Evolutionary conservation across 2,797 vertebrate species (phyloP).

Genomic region (Aeoliscus strigatus): DNA sequence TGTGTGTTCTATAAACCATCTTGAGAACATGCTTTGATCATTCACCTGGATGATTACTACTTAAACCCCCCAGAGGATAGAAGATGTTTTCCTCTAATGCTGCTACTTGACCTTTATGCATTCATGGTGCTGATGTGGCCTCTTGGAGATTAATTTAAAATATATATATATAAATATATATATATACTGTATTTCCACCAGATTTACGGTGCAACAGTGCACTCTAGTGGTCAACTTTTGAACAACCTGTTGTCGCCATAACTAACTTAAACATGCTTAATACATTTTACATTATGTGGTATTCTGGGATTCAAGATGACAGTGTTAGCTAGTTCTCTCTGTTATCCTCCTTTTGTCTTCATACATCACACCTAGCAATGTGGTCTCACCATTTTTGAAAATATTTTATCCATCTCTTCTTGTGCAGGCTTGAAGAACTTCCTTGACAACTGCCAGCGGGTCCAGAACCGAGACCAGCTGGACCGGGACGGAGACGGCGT

Average conservation of each 20-base stretch:
- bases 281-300: neutral
- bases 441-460: slow-evolving; percentile 89
- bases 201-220: slow-evolving; percentile 58
- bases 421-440: slow-evolving; percentile 92
- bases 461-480: slow-evolving; percentile 84
- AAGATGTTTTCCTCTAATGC: slow-evolving; percentile 40
- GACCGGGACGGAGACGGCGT: slow-evolving; percentile 90
- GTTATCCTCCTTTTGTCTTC: too few relatives aligned
- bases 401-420: too few relatives aligned
- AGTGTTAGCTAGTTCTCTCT: too few relatives aligned
- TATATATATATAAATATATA: slow-evolving; percentile 34
- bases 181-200: neutral
- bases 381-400: too few relatives aligned
- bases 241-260: slow-evolving; percentile 2
- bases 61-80: slow-evolving; percentile 38
- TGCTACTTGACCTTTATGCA: slow-evolving; percentile 61
- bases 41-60: slow-evolving; percentile 54
- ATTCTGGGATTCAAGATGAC: too few relatives aligned
- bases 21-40: slow-evolving; percentile 53
- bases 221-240: slow-evolving; percentile 37
- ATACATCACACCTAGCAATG: too few relatives aligned
- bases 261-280: neutral
- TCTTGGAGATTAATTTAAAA: slow-evolving; percentile 24
- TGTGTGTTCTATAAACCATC: slow-evolving; percentile 11
- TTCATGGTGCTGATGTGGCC: slow-evolving; percentile 48